A percentile compares a stretch with the other conserved stretches of the same genome.
These are phyloP conservation scores for Tupaia chinensis DNA, from an alignment of 2,113 vertebrate species.

Conservation along the genomic window DNA sequence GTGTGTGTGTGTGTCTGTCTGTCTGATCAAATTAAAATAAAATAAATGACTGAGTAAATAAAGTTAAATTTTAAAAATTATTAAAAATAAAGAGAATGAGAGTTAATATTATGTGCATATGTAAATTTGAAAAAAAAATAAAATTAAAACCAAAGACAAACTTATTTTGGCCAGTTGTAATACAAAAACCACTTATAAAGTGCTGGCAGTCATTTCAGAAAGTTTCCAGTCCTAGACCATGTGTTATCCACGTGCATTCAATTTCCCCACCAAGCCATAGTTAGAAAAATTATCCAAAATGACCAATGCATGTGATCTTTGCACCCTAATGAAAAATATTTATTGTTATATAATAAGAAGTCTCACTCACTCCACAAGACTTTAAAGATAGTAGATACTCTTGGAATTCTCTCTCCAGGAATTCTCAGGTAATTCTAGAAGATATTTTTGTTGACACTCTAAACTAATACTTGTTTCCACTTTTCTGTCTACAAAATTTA, in stretches of 20 bases:
- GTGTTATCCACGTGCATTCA: not conserved
- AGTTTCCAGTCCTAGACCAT: not conserved
- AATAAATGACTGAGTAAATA: too few relatives aligned
- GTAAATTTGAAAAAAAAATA: not conserved
- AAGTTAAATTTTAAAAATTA: too few relatives aligned
- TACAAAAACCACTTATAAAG: slow-evolving; percentile 22
- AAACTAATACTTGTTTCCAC: not conserved
- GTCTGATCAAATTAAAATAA: too few relatives aligned
- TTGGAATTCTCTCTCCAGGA: slow-evolving; percentile 12
- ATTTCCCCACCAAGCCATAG: not conserved
- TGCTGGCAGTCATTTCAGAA: not conserved
- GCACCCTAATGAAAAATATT: slow-evolving; percentile 38
- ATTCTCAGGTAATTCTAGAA: slow-evolving; percentile 5
- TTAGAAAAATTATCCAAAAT: not conserved
- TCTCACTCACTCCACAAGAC: not conserved
- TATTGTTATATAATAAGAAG: not conserved
- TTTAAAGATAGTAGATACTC: not conserved
- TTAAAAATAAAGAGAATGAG: too few relatives aligned
- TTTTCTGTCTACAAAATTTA: not conserved
- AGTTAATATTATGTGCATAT: not conserved
- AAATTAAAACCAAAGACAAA: slow-evolving; percentile 42
- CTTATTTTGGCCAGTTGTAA: not conserved
- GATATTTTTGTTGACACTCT: not conserved
- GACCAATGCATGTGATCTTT: not conserved
- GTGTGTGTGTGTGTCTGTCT: too few relatives aligned